Evolutionary conservation across 2,797 vertebrate species (phyloP), one percentile per base, ranked within the genome.

Genomic region (Hozukius guyotensis): DNA sequence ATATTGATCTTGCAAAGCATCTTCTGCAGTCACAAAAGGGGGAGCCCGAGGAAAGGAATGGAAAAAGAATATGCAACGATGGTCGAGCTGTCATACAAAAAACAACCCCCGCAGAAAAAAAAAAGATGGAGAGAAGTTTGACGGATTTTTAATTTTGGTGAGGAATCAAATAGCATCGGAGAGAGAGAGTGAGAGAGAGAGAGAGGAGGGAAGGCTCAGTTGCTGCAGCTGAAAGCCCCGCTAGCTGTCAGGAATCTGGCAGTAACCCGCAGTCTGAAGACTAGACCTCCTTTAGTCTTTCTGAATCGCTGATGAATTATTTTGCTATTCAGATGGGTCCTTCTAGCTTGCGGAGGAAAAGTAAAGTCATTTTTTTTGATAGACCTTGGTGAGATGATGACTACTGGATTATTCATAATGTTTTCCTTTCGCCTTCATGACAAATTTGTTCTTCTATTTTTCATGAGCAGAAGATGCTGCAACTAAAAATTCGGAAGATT

Each of bases 391-490:
- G 77, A 84, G 79, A 84, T 79, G 83, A 91, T 66, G 77, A 84
- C 90, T 88, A 22, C 73, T 90, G 65, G 92, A 89, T 90, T 88
- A 93, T 88, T 92, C 70, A 92, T 76, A 77, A 90, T 90, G 83
- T 91, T 93, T 91, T 88, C 60, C 75, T 83, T 91, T 80, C 87
- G 81, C 85, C 80, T 74, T 66, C 72, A 64, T 18, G 62, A 88
- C 81, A 90, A 90, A 87, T 87, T 77, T 79, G 65, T 55, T 83
- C 77, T 68, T 94, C 59, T 63, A 86, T 91, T 87, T 92, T 93
- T 84, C 79, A 88, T 75, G 55, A 89, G 66, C 6, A 5, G 55
- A 78, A 42, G 77, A 82, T 75, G 74, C 64, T 22, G 84, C 78
- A 22, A 61, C 57, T 77, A 52, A 52, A 76, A 76, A 84, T 80